Conservation (phyloP, 2,888 invertebrate genomes). For the Sesia apiformis region DNA sequence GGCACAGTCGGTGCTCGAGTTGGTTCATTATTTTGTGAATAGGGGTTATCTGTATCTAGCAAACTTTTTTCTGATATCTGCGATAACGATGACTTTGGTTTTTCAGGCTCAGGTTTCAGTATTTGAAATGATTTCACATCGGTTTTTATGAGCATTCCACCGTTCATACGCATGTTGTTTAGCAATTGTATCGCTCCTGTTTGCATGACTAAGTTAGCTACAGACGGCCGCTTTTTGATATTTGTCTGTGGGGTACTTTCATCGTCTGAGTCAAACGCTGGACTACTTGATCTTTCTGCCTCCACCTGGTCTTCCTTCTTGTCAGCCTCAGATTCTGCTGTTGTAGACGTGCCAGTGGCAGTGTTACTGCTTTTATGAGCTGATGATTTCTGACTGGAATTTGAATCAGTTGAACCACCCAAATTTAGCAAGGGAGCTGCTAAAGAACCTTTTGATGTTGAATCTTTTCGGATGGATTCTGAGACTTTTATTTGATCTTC, state of each 20-base stretch:
- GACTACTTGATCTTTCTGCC: constrained; percentile 89
- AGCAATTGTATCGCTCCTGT: constrained; percentile 72
- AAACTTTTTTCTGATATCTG: constrained; percentile 78
- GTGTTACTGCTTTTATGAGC: constrained; percentile 74
- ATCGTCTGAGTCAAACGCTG: constrained; percentile 96
- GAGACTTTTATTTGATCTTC: constrained; percentile 80
- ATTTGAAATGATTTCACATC: constrained; percentile 47
- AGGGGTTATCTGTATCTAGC: constrained; percentile 75
- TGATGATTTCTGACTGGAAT: constrained; percentile 76
- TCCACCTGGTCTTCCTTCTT: constrained; percentile 71
- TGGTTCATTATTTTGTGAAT: constrained; percentile 40
- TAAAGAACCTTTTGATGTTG: constrained; percentile 50
- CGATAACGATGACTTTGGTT: constrained; percentile 66
- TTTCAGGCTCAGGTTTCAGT: constrained; percentile 50
- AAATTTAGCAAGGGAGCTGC: constrained; percentile 53
- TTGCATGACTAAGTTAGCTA: constrained; percentile 81
- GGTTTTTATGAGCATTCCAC: constrained; percentile 64
- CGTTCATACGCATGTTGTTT: constrained; percentile 72
- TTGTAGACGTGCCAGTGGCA: constrained; percentile 74
- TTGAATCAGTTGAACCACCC: constrained; percentile 72
- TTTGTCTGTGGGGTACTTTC: constrained; percentile 81
- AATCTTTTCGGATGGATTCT: constrained; percentile 50
- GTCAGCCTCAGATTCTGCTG: constrained; percentile 61
- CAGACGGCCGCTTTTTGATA: constrained; percentile 76
- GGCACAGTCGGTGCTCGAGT: constrained; percentile 42